Percentiles rank a stretch among this genome's conserved stretches.
Conservation (phyloP, 1,140 invertebrate genomes). For the Drosophila hydei region DNA sequence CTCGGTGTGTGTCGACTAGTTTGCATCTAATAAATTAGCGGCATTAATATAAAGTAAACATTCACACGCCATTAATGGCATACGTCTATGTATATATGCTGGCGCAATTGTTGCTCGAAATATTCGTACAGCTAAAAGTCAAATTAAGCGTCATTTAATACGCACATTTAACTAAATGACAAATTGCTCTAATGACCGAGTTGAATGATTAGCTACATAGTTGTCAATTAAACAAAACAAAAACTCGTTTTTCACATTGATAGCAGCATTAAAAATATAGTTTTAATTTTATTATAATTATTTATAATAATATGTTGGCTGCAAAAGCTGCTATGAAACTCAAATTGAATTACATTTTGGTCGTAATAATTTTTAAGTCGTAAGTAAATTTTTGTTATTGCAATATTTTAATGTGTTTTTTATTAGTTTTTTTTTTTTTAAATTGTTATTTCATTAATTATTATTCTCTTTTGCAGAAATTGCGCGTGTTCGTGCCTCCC, state of each 20-base stretch:
- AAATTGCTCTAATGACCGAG: slow-evolving; percentile 47
- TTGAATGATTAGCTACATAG: slow-evolving; percentile 19
- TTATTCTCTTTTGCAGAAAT: slow-evolving; percentile 91
- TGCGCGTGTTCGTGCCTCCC: slow-evolving; percentile 96
- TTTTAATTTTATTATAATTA: background rate
- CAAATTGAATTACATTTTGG: no score
- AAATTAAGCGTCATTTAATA: slow-evolving; percentile 78
- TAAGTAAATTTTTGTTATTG: background rate
- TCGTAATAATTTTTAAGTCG: background rate
- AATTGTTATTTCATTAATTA: background rate
- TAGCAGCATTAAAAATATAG: background rate
- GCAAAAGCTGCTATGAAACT: no score
- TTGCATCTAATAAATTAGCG: slow-evolving; percentile 56
- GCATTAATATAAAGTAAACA: slow-evolving; percentile 51
- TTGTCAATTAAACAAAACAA: background rate
- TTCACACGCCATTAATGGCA: slow-evolving; percentile 52
- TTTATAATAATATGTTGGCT: slow-evolving; percentile 1
- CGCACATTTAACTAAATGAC: slow-evolving; percentile 67
- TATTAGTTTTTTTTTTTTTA: background rate
- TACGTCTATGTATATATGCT: slow-evolving; percentile 19
- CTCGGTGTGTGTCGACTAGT: slow-evolving; percentile 18
- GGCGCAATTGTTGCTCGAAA: slow-evolving; percentile 29
- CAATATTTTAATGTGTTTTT: slow-evolving; percentile 10
- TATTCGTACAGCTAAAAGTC: slow-evolving; percentile 31
- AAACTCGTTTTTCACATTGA: background rate